Conservation (phyloP, 2,113 vertebrate species). For the Xenus cinereus region DNA sequence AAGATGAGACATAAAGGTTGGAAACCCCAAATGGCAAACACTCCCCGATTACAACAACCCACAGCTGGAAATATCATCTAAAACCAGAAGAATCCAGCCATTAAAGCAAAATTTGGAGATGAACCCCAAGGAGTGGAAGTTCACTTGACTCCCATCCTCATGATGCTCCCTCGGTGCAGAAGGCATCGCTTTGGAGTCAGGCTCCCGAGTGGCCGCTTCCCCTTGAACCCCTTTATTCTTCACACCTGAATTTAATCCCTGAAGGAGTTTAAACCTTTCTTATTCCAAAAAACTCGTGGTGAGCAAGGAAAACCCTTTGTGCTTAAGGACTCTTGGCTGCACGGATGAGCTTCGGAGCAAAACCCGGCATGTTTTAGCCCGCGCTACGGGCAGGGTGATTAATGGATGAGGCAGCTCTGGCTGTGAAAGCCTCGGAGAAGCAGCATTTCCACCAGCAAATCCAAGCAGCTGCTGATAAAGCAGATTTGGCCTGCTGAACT, state of each 20-base stretch:
- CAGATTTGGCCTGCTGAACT: neutral
- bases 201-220: accelerated
- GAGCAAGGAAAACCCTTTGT: accelerated
- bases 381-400: accelerated
- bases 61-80: neutral
- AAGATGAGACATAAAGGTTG: neutral
- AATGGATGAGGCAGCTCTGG: neutral
- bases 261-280: neutral
- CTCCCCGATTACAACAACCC: neutral
- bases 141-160: neutral
- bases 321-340: neutral
- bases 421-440: neutral
- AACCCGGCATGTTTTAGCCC: neutral
- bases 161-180: neutral
- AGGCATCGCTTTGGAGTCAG: accelerated
- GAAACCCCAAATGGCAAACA: neutral
- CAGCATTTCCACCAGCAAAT: neutral
- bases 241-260: neutral
- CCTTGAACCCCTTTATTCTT: neutral
- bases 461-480: neutral
- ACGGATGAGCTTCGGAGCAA: accelerated
- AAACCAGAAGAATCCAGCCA: neutral
- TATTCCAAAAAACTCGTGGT: neutral
- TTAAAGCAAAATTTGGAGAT: neutral
- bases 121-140: accelerated